Evolutionary conservation across 2,888 invertebrate genomes (phyloP).

Genomic region (Megalurothrips usitatus): DNA sequence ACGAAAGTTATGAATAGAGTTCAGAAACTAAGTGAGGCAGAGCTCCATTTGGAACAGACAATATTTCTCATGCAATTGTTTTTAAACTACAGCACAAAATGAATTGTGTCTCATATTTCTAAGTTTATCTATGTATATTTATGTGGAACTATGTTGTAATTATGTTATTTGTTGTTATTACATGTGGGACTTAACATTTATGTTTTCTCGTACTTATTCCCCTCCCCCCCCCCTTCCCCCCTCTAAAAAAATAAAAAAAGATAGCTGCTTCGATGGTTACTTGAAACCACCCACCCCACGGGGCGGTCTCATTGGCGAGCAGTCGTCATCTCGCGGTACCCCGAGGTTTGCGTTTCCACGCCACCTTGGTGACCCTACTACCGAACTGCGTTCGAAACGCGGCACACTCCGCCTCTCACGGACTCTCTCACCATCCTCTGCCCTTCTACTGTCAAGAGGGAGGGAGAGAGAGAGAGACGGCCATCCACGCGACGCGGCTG

Average conservation of each 20-base stretch:
- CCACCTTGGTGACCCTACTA: too few relatives aligned
- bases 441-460: background rate
- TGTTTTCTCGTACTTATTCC: background rate
- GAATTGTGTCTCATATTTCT: background rate
- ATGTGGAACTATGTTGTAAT: background rate
- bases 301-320: too few relatives aligned
- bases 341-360: too few relatives aligned
- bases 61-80: conserved; percentile 78
- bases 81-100: conserved; percentile 50
- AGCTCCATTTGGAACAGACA: conserved; percentile 75
- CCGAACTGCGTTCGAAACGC: too few relatives aligned
- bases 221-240: too few relatives aligned
- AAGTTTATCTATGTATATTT: background rate
- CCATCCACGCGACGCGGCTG: too few relatives aligned
- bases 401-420: too few relatives aligned
- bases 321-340: too few relatives aligned
- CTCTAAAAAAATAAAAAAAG: too few relatives aligned
- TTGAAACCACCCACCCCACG: too few relatives aligned
- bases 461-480: background rate
- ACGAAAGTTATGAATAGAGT: conserved; percentile 68
- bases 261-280: too few relatives aligned
- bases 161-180: background rate
- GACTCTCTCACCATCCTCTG: too few relatives aligned
- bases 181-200: background rate
- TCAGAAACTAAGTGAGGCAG: conserved; percentile 70